phyloP scores from a whole-genome alignment of 2,797 vertebrate species.

The Parauchenoglanis ngamensis region DNA sequence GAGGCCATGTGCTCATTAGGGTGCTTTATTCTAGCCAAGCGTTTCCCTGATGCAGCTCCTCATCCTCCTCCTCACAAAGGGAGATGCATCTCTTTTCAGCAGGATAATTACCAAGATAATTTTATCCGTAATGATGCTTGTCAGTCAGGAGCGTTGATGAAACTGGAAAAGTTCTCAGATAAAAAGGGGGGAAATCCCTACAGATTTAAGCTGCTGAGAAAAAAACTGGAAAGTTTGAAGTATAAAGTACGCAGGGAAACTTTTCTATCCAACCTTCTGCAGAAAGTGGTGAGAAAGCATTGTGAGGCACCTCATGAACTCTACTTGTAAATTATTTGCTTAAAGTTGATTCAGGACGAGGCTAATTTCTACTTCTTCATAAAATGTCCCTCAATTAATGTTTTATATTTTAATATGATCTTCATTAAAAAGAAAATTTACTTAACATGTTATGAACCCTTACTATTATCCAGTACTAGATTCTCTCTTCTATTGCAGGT shows the following conservation, averaged over 20 bases:
- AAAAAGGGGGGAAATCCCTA: slow-evolving; percentile 50
- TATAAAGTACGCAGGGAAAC: slow-evolving; percentile 8
- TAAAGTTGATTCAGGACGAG: not conserved
- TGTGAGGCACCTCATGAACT: not conserved
- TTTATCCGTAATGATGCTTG: slow-evolving; percentile 80
- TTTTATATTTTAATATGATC: not conserved
- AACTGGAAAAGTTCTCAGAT: slow-evolving; percentile 72
- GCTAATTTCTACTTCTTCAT: not conserved
- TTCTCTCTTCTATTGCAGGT: not conserved
- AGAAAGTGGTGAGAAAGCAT: not conserved
- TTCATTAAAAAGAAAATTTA: not conserved
- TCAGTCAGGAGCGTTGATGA: slow-evolving; percentile 76
- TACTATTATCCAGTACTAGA: not conserved
- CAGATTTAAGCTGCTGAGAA: slow-evolving; percentile 62
- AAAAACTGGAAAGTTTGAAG: slow-evolving; percentile 47
- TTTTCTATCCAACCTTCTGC: slow-evolving; percentile 27
- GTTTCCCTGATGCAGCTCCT: slow-evolving; percentile 56
- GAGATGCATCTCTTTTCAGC: slow-evolving; percentile 76
- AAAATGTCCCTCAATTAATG: not conserved
- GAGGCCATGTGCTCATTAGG: slow-evolving; percentile 66
- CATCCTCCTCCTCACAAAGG: slow-evolving; percentile 65
- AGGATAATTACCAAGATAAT: slow-evolving; percentile 80
- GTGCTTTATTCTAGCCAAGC: slow-evolving; percentile 70
- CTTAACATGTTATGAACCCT: not conserved
- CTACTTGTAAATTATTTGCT: not conserved